phyloP scores from a whole-genome alignment of 2,113 vertebrate species.

The Anoplopoma fimbria region DNA sequence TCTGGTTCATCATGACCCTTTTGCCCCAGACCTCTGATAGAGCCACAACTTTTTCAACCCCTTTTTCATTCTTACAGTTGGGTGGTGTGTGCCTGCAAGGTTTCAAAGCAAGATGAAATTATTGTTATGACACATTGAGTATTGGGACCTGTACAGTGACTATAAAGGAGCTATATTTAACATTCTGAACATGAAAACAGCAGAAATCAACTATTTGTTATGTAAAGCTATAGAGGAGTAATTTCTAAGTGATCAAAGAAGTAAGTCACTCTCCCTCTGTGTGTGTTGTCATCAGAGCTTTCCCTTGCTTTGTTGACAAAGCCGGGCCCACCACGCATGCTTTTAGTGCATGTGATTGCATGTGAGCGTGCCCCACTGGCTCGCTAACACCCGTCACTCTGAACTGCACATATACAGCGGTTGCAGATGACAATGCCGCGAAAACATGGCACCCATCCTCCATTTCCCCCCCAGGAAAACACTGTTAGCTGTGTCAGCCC shows the following conservation, averaged over 20 bases:
- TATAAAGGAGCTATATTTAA: not conserved
- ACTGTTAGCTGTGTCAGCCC: too few species aligned
- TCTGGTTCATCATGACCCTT: slow-evolving; percentile 64
- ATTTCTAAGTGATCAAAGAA: not conserved
- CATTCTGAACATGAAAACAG: not conserved
- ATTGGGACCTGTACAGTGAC: not conserved
- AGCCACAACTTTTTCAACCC: slow-evolving; percentile 35
- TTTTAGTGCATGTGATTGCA: not conserved
- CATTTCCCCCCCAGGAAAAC: not conserved
- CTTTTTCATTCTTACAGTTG: slow-evolving; percentile 33
- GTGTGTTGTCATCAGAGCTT: not conserved
- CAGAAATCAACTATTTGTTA: not conserved
- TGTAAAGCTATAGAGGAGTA: not conserved
- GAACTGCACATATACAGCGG: not conserved
- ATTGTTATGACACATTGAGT: slow-evolving; percentile 2
- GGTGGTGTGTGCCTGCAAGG: not conserved
- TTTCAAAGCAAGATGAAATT: slow-evolving; percentile 7
- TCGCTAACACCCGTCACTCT: not conserved
- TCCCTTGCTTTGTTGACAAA: not conserved
- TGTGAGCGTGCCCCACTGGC: not conserved
- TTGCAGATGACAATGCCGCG: too few species aligned
- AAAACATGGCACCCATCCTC: not conserved
- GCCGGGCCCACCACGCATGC: not conserved
- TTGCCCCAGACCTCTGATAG: slow-evolving; percentile 39
- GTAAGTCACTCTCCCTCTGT: not conserved